Conservation (phyloP, 2,888 invertebrate species). For the Sepioteuthis lessoniana region DNA sequence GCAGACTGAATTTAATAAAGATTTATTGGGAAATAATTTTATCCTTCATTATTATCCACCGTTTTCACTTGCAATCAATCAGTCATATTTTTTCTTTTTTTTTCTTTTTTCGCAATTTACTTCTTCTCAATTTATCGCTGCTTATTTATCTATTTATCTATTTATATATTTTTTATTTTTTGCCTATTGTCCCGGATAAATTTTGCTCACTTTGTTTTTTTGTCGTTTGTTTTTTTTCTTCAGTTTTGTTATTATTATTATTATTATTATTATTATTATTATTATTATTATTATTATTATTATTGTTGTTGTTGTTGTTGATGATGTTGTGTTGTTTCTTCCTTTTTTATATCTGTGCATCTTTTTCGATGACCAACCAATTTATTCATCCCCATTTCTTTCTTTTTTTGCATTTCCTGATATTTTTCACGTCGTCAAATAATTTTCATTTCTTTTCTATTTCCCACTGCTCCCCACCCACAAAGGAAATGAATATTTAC, state of each 20-base stretch:
- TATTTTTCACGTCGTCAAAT: not conserved
- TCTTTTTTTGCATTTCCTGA: not conserved
- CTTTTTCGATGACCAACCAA: not conserved
- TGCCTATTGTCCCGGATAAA: not conserved
- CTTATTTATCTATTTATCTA: no score
- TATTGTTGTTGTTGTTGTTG: no score
- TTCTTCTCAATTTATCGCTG: not conserved
- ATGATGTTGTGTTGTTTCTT: no score
- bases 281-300: no score
- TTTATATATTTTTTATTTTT: not conserved
- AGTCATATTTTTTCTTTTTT: not conserved
- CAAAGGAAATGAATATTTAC: not conserved
- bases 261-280: no score
- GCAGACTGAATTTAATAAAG: slow-evolving; percentile 33
- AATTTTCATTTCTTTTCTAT: not conserved
- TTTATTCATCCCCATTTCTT: not conserved
- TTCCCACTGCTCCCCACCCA: not conserved
- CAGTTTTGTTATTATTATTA: no score
- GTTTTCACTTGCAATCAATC: not conserved
- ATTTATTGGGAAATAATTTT: not conserved
- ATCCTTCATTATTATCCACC: not conserved
- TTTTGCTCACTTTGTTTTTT: not conserved
- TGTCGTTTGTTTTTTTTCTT: not conserved
- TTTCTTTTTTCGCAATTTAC: not conserved
- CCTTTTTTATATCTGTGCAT: not conserved